phyloP scores from a whole-genome alignment of 2,113 vertebrate species.

The Macrotus californicus region DNA sequence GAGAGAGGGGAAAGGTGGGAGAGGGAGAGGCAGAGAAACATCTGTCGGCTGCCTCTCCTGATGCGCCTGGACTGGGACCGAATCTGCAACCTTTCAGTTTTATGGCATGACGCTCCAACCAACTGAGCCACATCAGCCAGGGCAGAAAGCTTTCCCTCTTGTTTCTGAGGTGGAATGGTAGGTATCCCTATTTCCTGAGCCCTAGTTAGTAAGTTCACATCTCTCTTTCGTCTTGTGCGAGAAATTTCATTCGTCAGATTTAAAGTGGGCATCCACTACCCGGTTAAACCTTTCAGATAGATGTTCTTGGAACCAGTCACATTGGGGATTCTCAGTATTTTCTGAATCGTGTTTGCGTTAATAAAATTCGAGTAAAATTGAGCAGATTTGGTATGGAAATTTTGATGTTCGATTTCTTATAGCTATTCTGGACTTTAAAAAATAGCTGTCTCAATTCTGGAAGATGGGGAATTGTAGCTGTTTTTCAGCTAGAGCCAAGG shows the following conservation, averaged over 20 bases:
- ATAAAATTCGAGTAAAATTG: not conserved
- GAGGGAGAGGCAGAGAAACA: too few relatives aligned
- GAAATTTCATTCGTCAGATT: not conserved
- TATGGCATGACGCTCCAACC: fast-evolving
- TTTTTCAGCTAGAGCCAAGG: not conserved
- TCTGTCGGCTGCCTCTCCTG: too few relatives aligned
- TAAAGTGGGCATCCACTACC: not conserved
- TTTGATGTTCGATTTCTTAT: not conserved
- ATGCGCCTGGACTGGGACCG: too few relatives aligned
- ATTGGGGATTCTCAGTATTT: not conserved
- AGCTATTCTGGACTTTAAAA: not conserved
- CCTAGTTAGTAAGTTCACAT: not conserved
- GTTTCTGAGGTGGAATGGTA: not conserved
- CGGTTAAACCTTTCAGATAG: not conserved
- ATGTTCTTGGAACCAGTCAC: not conserved
- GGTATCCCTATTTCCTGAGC: not conserved
- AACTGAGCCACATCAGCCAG: too few relatives aligned
- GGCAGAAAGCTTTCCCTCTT: not conserved
- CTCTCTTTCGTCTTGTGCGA: not conserved
- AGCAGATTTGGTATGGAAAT: not conserved
- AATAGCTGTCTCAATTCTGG: not conserved
- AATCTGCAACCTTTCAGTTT: too few relatives aligned
- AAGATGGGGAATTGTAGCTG: not conserved
- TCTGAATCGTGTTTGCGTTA: not conserved
- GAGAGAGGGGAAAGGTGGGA: too few relatives aligned